phyloP scores from a whole-genome alignment of 2,113 vertebrate genomes.

The Salvelinus namaycush region DNA sequence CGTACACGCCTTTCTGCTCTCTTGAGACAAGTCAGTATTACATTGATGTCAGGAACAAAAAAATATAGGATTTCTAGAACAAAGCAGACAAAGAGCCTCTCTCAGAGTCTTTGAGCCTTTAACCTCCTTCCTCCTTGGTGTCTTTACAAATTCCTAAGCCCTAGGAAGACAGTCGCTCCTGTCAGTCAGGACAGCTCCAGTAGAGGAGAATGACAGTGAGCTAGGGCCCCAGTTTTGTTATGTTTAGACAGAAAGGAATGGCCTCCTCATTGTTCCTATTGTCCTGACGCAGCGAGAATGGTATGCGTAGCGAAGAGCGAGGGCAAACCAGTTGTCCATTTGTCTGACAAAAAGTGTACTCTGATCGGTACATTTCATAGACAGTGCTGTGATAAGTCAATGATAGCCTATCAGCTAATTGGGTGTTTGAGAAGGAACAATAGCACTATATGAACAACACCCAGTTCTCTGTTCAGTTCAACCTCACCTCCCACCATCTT shows the following conservation, averaged over 20 bases:
- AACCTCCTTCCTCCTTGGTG: not conserved
- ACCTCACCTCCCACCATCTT: not conserved
- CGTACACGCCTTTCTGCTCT: constrained; percentile 65
- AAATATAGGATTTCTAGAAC: not conserved
- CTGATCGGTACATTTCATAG: not conserved
- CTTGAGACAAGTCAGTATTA: constrained; percentile 42
- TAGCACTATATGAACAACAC: constrained; percentile 2
- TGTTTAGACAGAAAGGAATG: constrained; percentile 29
- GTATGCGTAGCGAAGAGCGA: constrained; percentile 34
- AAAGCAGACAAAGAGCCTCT: not conserved
- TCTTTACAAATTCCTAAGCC: not conserved
- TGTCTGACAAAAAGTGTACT: constrained; percentile 20
- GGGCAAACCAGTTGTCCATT: constrained; percentile 35
- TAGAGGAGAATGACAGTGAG: constrained; percentile 26
- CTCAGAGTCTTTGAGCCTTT: not conserved
- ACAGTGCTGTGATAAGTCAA: not conserved
- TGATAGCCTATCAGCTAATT: not conserved
- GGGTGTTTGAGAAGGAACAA: constrained; percentile 16
- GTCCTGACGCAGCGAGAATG: constrained; percentile 29
- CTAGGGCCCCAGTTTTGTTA: constrained; percentile 26
- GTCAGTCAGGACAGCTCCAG: no score
- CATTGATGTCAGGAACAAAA: not conserved
- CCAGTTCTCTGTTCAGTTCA: not conserved
- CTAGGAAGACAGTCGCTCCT: no score
- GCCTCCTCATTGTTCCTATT: constrained; percentile 44